Evolutionary conservation across 1,140 invertebrate genomes (phyloP).

Genomic region (Phenacoccus solenopsis): DNA sequence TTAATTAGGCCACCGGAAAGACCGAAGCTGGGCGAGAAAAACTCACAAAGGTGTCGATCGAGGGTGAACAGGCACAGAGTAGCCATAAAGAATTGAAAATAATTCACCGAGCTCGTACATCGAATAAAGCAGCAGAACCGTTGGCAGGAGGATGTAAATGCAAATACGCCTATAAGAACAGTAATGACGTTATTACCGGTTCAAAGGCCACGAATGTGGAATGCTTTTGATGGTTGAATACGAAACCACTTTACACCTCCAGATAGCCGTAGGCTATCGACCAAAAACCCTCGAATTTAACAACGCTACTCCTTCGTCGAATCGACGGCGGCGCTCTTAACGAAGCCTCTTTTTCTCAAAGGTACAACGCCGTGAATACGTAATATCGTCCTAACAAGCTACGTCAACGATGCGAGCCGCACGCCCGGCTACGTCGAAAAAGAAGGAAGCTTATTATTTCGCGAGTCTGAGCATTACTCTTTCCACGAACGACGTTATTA

Average conservation of each 20-base stretch:
- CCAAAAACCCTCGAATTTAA: neutral
- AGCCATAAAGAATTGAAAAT: too few relatives aligned
- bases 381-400: neutral
- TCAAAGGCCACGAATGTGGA: neutral
- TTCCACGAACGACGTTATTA: too few relatives aligned
- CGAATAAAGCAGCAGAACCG: neutral
- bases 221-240: neutral
- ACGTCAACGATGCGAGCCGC: neutral
- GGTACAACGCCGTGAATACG: neutral
- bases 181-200: neutral
- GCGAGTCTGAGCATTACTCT: too few relatives aligned
- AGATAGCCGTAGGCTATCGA: neutral
- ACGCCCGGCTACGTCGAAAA: neutral
- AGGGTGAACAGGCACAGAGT: too few relatives aligned
- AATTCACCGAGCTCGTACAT: too few relatives aligned
- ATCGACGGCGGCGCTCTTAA: neutral
- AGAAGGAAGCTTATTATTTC: neutral
- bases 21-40: too few relatives aligned
- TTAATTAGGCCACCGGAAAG: too few relatives aligned
- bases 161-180: neutral
- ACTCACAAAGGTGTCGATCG: too few relatives aligned
- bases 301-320: neutral
- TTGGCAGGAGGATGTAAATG: neutral
- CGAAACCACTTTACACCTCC: neutral
- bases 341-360: constrained; percentile 1